Conservation (phyloP, 2,888 invertebrate genomes). For the Oligia fasciuncula region DNA sequence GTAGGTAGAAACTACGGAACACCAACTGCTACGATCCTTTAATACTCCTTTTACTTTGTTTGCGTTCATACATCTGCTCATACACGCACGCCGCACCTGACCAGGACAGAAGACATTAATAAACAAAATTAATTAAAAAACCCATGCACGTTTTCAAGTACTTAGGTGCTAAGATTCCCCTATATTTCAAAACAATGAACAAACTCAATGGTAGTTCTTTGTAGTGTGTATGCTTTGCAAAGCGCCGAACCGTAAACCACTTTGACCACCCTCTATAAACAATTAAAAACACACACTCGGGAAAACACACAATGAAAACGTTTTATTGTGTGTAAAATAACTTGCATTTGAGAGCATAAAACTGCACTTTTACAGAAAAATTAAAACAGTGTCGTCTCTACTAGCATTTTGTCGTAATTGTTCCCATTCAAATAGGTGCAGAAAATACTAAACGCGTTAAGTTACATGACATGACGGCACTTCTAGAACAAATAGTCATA, state of each 20-base stretch:
- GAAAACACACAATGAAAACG: slow-evolving; percentile 19
- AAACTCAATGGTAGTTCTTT: slow-evolving; percentile 17
- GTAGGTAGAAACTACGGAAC: too few relatives aligned
- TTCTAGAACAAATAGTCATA: not conserved
- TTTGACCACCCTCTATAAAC: slow-evolving; percentile 42
- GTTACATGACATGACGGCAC: not conserved
- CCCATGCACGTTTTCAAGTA: not conserved
- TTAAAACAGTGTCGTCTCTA: not conserved
- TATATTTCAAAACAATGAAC: slow-evolving; percentile 17
- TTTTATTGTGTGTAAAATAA: slow-evolving; percentile 1
- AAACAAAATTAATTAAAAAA: not conserved
- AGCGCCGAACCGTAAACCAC: slow-evolving; percentile 37
- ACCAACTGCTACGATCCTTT: too few relatives aligned
- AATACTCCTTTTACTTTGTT: too few relatives aligned
- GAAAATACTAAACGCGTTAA: not conserved
- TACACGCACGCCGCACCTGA: too few relatives aligned
- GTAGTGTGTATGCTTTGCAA: slow-evolving; percentile 31
- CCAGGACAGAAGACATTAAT: too few relatives aligned
- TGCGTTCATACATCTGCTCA: too few relatives aligned
- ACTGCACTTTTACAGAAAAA: not conserved
- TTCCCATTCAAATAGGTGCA: too few relatives aligned
- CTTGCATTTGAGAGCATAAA: slow-evolving; percentile 1
- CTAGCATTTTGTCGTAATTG: not conserved
- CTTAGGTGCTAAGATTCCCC: not conserved
- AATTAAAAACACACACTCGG: slow-evolving; percentile 40